Evolutionary conservation across 2,113 vertebrate species (phyloP).

Genomic region (Halichoerus grypus): DNA sequence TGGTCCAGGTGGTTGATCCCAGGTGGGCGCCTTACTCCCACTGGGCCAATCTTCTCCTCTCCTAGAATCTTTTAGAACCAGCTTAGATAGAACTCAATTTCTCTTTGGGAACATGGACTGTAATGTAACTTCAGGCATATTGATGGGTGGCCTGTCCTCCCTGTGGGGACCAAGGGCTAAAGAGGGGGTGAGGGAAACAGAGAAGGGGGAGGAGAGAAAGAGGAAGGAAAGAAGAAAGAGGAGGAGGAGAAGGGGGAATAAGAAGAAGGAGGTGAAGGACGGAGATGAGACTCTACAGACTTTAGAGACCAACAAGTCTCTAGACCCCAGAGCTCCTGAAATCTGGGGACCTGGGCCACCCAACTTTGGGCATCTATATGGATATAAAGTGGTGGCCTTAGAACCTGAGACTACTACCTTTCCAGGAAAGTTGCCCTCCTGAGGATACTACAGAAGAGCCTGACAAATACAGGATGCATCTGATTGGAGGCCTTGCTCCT

Average conservation of each 20-base stretch:
- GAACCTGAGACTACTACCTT: not conserved
- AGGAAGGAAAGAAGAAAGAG: not conserved
- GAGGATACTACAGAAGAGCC: not conserved
- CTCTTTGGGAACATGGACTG: not conserved
- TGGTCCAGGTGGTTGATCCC: not conserved
- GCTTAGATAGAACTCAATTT: not conserved
- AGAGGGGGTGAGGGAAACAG: accelerated
- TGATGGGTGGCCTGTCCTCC: not conserved
- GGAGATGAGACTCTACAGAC: not conserved
- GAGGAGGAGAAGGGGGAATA: no score
- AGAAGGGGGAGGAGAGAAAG: accelerated
- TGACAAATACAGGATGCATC: not conserved
- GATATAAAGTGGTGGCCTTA: not conserved
- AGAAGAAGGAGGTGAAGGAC: not conserved
- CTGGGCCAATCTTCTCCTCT: not conserved
- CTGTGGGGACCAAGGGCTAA: not conserved
- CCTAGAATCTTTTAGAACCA: not conserved
- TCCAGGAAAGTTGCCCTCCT: not conserved
- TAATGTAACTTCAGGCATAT: not conserved
- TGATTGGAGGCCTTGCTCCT: not conserved
- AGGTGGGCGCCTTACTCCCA: not conserved
- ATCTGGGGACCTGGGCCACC: not conserved
- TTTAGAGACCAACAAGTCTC: not conserved
- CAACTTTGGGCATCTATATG: not conserved
- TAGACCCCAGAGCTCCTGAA: not conserved